Evolutionary conservation across 2,113 vertebrate species (phyloP).

Genomic region (Oryzias woworae): DNA sequence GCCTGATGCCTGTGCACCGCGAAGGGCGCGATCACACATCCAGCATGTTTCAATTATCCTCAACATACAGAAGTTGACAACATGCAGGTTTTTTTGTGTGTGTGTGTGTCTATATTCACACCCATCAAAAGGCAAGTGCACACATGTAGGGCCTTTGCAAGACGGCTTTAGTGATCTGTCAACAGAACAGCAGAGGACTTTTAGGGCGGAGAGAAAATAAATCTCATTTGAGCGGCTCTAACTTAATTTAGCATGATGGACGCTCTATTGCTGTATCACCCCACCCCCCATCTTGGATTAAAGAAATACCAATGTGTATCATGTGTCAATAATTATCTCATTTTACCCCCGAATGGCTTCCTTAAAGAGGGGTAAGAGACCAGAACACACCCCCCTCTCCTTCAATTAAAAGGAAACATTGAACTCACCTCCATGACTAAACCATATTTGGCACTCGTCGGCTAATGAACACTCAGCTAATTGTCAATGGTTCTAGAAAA

Average conservation of each 20-base stretch:
- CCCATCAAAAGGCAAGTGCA: slow-evolving; percentile 12
- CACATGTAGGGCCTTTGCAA: slow-evolving; percentile 3
- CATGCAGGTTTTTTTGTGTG: slow-evolving; percentile 20
- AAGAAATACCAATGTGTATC: slow-evolving; percentile 17
- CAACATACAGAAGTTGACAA: slow-evolving; percentile 30
- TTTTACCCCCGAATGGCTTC: slow-evolving; percentile 7
- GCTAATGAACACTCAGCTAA: too few species aligned
- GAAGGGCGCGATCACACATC: slow-evolving; percentile 49
- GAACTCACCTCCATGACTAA: neutral
- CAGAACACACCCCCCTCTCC: neutral
- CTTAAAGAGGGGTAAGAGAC: neutral
- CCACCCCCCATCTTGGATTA: neutral
- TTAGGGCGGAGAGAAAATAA: slow-evolving; percentile 9
- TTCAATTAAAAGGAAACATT: neutral
- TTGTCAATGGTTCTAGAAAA: neutral
- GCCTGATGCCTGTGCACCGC: slow-evolving; percentile 11
- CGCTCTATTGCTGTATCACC: slow-evolving; percentile 10
- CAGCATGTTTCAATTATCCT: slow-evolving; percentile 20
- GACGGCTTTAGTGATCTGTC: slow-evolving; percentile 31
- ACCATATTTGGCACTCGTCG: too few species aligned
- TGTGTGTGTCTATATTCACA: slow-evolving; percentile 20
- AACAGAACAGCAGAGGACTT: slow-evolving; percentile 14
- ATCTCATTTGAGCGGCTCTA: slow-evolving; percentile 39
- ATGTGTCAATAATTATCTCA: slow-evolving; percentile 34
- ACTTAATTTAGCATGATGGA: slow-evolving; percentile 54